Conservation (phyloP, 1,140 invertebrate genomes). For the Lethocerus indicus region DNA sequence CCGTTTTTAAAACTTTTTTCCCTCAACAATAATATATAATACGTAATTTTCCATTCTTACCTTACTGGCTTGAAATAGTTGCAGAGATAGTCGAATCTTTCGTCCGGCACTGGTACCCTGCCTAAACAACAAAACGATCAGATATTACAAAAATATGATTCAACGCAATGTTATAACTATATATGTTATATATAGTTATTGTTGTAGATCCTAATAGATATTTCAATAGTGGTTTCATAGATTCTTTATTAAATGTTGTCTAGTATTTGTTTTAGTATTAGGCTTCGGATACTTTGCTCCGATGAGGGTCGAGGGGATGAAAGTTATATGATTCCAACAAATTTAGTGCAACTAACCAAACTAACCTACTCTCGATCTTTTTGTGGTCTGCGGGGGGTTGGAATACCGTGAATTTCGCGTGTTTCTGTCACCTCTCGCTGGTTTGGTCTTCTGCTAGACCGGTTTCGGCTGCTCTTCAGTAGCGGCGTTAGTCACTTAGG, state of each 20-base stretch:
- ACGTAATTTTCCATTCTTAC: slow-evolving; percentile 32
- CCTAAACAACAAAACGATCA: slow-evolving; percentile 42
- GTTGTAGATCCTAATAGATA: neutral
- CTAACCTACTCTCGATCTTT: too few species aligned
- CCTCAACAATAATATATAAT: neutral
- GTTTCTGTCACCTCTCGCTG: too few species aligned
- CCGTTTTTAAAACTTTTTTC: neutral
- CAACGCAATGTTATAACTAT: too few species aligned
- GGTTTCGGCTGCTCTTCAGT: too few species aligned
- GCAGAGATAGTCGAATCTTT: slow-evolving; percentile 82
- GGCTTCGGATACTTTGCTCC: too few species aligned
- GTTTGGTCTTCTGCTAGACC: too few species aligned
- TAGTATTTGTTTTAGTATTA: neutral
- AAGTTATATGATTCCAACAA: too few species aligned
- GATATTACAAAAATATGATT: too few species aligned
- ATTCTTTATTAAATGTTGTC: neutral
- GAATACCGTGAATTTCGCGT: too few species aligned
- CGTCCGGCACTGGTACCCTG: slow-evolving; percentile 96
- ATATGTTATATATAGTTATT: neutral
- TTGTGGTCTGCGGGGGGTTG: too few species aligned
- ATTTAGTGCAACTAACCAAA: too few species aligned
- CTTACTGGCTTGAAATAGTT: slow-evolving; percentile 89
- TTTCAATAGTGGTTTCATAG: neutral
- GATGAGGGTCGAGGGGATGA: neutral
- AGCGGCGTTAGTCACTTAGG: too few species aligned